These are phyloP conservation scores for Callinectes sapidus DNA, from an alignment of 2,888 invertebrate genomes.

Conservation along the genomic window DNA sequence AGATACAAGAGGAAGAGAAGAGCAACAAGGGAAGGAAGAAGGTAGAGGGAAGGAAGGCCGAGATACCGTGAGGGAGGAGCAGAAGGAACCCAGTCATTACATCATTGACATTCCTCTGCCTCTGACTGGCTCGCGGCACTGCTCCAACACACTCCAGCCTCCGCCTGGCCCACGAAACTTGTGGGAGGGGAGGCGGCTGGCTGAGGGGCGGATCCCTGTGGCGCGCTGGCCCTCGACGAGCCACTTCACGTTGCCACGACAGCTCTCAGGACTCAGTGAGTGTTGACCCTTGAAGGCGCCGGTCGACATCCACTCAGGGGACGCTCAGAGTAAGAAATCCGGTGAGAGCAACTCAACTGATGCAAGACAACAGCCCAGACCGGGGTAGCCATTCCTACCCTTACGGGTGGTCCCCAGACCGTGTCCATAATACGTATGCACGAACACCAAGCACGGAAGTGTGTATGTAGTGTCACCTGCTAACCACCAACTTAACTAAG, in stretches of 20 bases:
- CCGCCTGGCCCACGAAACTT: not conserved
- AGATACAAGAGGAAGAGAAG: not conserved
- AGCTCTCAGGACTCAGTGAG: not conserved
- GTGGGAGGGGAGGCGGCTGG: not conserved
- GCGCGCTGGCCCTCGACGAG: not conserved
- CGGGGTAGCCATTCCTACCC: not conserved
- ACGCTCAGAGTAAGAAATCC: constrained; percentile 5
- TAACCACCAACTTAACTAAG: not conserved
- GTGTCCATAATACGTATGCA: not conserved
- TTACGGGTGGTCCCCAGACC: not conserved
- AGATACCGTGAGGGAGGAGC: constrained; percentile 40
- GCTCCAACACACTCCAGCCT: constrained; percentile 28
- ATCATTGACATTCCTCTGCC: constrained; percentile 39
- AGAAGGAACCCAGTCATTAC: constrained; percentile 28
- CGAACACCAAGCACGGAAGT: not conserved
- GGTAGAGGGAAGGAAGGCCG: constrained; percentile 5
- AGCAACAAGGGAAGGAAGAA: not conserved
- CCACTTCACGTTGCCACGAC: constrained; percentile 29
- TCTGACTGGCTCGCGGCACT: constrained; percentile 38
- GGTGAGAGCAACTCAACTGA: not conserved
- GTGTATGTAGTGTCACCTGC: not conserved
- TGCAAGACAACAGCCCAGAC: not conserved
- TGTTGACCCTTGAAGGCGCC: constrained; percentile 19
- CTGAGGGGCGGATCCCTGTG: not conserved
- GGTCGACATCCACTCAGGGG: constrained; percentile 22